A percentile compares a stretch with the other conserved stretches of the same genome.
These are phyloP conservation scores for Heliconius sara DNA, from an alignment of 2,888 invertebrate genomes.

Conservation along the genomic window DNA sequence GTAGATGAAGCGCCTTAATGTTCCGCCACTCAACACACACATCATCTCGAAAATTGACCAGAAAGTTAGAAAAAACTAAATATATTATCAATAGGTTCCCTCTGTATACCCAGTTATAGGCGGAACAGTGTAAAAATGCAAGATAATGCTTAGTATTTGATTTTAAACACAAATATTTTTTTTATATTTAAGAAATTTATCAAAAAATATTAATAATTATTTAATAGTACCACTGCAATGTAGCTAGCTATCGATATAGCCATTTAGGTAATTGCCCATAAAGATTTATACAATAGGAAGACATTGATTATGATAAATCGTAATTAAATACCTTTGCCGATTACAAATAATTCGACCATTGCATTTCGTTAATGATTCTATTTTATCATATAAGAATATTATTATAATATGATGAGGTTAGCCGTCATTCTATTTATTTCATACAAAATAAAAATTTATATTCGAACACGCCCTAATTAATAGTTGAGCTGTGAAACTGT, in stretches of 20 bases:
- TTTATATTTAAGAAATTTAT: background rate
- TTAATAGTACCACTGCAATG: background rate
- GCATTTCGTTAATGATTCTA: slow-evolving; percentile 3
- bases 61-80: no score
- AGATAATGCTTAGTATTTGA: background rate
- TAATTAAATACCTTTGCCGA: slow-evolving; percentile 6
- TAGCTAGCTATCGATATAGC: background rate
- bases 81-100: no score
- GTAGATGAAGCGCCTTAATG: no score
- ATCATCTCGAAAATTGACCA: no score
- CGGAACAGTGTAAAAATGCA: background rate
- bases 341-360: background rate
- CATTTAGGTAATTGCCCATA: background rate
- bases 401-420: slow-evolving; percentile 29
- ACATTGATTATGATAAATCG: slow-evolving; percentile 24
- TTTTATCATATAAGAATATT: background rate
- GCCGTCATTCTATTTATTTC: slow-evolving; percentile 35
- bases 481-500: slow-evolving; percentile 51
- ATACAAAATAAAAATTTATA: slow-evolving; percentile 40
- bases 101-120: no score
- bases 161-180: background rate
- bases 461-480: slow-evolving; percentile 47
- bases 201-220: background rate
- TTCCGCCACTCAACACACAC: no score
- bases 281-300: slow-evolving; percentile 24